Base-by-base conservation (phyloP, 2,113 vertebrate species). In the Corythoichthys intestinalis region DNA sequence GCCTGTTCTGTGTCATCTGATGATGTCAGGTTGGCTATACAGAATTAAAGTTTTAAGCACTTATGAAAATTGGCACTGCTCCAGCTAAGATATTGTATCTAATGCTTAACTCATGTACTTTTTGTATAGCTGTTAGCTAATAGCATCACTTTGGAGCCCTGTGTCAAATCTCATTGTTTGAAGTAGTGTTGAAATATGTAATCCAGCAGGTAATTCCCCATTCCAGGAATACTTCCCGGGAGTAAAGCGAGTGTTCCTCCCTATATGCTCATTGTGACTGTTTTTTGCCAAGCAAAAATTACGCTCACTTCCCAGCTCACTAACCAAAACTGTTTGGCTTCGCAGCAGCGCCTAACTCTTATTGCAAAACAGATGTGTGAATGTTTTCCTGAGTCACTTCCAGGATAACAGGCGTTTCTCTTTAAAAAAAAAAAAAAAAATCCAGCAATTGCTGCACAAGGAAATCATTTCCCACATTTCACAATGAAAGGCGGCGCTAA, bases 191-290 rank as follows among this genome's bases (percentile, higher is more conserved):
- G 52, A 84, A 84, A 67, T 71, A 87, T 90, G 82, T 74, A 71
- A 79, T 80, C 79, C 76, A 83, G 56, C 86, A 6, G 37, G 75
- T 79, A 59, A 75, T 69, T 82, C 73, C 0, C 67, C 83, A 90
- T 88, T 87, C 74, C 75, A 54, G 48, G 15, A 83, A 85, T 85
- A 37, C 44, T 72, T 81, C 65, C 62, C 39, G 35, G 56, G 41
- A 70, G 52, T 37, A 4, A 34, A 13, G 1, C 4, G 0, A 65
- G 41, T 37, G 4, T 60, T 9, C 17, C 57, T 65, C 56, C 47
- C 41, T 38, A 44, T 17, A 1, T 63, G 69, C 34, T 57, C 34
- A 28, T 56, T 57, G 54, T 12, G 54, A 9, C 1, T 17, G 14
- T 52, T 15, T 6, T 2, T 14, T 6, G 15, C 50, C 50, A 6